Percentiles rank a stretch among this genome's conserved stretches.
Evolutionary conservation across 2,888 invertebrate species (phyloP).

Genomic region (Phragmatobia fuliginosa): DNA sequence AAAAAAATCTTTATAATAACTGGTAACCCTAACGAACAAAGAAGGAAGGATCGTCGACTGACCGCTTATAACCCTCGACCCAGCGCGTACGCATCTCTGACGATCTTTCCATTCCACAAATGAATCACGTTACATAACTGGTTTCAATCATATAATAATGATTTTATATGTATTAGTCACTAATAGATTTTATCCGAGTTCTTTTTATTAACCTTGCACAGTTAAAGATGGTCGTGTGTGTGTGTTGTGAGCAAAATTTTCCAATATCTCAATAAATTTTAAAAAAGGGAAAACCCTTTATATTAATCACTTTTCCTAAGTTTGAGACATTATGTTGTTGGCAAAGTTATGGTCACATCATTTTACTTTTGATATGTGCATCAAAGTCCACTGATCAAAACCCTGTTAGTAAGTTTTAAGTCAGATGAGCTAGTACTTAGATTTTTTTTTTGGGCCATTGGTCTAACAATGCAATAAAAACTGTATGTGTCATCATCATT

Average conservation of each 20-base stretch:
- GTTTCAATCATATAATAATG: conserved; percentile 25
- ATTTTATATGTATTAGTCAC: conserved; percentile 32
- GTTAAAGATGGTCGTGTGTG: not conserved
- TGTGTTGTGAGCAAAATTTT: not conserved
- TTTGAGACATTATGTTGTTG: too few species aligned
- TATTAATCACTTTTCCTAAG: too few species aligned
- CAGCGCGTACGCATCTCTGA: conserved; percentile 48
- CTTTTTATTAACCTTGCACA: not conserved
- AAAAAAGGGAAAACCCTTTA: too few species aligned
- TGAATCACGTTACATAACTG: conserved; percentile 46
- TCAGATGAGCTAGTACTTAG: not conserved
- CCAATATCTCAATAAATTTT: conserved; percentile 2
- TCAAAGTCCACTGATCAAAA: too few species aligned
- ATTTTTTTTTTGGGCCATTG: too few species aligned
- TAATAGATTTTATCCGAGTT: not conserved
- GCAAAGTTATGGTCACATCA: too few species aligned
- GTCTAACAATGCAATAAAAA: too few species aligned
- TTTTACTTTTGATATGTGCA: too few species aligned
- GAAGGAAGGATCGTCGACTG: conserved; percentile 56
- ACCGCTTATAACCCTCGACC: conserved; percentile 57
- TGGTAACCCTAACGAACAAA: conserved; percentile 38
- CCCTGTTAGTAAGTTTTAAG: not conserved
- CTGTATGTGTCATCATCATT: too few species aligned
- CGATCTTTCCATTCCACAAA: conserved; percentile 43
- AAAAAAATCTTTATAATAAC: too few species aligned